A percentile compares a stretch with the other conserved stretches of the same genome.
These are phyloP conservation scores for Syndactyla subalaris DNA, from an alignment of 2,797 vertebrate species.

Conservation along the genomic window DNA sequence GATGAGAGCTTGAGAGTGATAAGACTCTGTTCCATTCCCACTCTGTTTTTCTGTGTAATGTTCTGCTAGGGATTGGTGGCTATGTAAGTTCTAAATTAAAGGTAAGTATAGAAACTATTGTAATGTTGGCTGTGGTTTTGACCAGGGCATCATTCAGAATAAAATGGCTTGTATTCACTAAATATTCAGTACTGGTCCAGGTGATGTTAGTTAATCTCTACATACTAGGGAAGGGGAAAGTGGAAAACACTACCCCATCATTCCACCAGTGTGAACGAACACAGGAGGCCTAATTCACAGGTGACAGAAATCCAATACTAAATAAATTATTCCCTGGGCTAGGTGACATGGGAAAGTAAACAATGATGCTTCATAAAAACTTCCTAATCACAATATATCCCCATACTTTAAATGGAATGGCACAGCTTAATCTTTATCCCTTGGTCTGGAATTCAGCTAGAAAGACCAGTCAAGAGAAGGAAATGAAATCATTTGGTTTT, in stretches of 20 bases:
- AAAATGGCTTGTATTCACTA: neutral
- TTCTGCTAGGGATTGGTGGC: neutral
- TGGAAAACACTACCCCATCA: neutral
- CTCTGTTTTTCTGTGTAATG: neutral
- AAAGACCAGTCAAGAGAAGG: neutral
- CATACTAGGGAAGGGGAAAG: neutral
- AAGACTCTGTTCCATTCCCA: neutral
- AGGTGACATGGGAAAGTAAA: neutral
- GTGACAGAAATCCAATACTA: neutral
- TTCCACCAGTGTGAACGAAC: neutral
- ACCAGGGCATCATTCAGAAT: neutral
- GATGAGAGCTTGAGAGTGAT: neutral
- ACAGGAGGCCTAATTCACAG: neutral
- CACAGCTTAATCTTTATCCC: neutral
- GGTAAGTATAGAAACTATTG: neutral
- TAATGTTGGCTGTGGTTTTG: neutral
- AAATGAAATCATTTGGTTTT: neutral
- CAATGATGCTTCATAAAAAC: neutral
- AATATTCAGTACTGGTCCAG: neutral
- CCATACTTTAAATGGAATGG: neutral
- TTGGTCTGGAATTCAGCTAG: neutral
- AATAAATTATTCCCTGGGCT: neutral
- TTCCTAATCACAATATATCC: neutral
- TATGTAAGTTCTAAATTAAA: neutral
- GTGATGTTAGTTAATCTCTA: neutral